Evolutionary conservation across 2,113 vertebrate genomes (phyloP), one percentile per base, ranked within the genome.

Genomic region (Callorhinus ursinus): DNA sequence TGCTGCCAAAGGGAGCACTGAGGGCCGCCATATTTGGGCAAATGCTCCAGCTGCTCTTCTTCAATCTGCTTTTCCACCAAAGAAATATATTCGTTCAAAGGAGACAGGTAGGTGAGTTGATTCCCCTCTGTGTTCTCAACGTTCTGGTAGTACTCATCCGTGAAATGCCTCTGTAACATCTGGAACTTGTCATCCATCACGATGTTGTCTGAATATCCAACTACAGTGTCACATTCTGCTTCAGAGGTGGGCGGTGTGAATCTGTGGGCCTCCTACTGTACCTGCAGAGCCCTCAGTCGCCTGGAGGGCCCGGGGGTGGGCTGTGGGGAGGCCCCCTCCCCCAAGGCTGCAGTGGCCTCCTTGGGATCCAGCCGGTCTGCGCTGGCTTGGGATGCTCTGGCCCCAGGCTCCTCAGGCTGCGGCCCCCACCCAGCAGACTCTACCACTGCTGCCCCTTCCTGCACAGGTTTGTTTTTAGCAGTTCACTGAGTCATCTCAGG

Each of bases 241-340:
- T 55, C 10, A 39, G 55, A 81, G 24, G n/a, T 49, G 28, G 4
- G 8, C 0, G n/a, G 5, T 24, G 5, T 36, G 12, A 39, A 36
- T 28, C n/a, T 0, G 0, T 4, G n/a, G 65, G 49, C 46, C 18
- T 72, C 76, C 19, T 82, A 13, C 42, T 33, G 21, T 4, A 18
- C 36, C 57, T 7, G 11, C 13, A 18, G 39, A 81, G 24, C 31
- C 51, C 36, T 5, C 33, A 7, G 7, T 2, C 0, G 16, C 31
- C 5, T 21, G 36, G 15, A 57, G 53, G 42, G 28, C 33, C 13
- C 1, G 4, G 5, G 1, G 0, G 22, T 26, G 28, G 16, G 55
- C 13, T 4, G 15, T 1, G 10, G 5, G 61, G 46, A 55, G 31
- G 16, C 15, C 21, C 9, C 6, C 2, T 10, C 3, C 0, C 31